Conservation (phyloP, 53 echinoderm and acorn worm genomes). For the Temnopleurus reevesii region DNA sequence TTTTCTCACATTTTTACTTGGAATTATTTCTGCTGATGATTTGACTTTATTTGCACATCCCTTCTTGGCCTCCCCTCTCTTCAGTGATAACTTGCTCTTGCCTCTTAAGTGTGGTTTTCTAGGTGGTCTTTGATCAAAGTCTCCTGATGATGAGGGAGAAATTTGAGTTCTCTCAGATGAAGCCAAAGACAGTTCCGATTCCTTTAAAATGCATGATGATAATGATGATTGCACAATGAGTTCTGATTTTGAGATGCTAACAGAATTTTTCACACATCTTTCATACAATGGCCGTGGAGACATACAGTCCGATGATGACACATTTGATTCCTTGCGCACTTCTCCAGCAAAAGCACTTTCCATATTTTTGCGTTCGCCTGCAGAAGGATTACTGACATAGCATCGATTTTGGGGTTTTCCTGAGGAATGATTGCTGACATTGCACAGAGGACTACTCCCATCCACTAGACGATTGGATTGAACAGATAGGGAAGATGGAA, state of each 20-base stretch:
- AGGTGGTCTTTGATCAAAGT: background rate
- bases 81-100: constrained; percentile 3
- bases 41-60: constrained; percentile 9
- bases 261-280: background rate
- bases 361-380: background rate
- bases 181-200: background rate
- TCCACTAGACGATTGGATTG: no score
- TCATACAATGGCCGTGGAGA: background rate
- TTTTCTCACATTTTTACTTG: background rate
- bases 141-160: constrained; percentile 33
- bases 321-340: background rate
- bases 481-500: no score
- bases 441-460: background rate
- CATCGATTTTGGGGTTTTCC: no score
- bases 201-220: background rate
- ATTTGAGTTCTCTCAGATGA: background rate
- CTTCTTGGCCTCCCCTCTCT: constrained; percentile 11
- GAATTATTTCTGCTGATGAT: background rate
- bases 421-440: no score
- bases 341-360: background rate
- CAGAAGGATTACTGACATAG: background rate
- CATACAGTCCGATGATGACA: background rate
- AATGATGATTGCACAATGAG: background rate
- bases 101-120: background rate
- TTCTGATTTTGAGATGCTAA: background rate